phyloP scores from a whole-genome alignment of 1,140 invertebrate species.

The Orchesella cincta region DNA sequence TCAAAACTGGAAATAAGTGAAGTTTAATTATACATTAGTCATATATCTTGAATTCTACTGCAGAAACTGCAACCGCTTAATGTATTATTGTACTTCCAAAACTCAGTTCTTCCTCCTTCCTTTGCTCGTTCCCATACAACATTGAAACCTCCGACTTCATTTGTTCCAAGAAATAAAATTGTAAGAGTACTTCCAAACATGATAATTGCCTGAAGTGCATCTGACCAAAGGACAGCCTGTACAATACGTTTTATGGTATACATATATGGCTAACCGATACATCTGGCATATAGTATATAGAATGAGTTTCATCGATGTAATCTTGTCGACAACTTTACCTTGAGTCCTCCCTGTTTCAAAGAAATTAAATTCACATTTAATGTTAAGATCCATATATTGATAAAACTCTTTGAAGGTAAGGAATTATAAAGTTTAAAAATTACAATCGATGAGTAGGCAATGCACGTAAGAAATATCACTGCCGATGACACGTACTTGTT shows the following conservation, averaged over 20 bases:
- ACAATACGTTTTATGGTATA: no score
- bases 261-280: slow-evolving; percentile 60
- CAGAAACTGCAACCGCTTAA: neutral
- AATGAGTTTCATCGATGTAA: no score
- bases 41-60: neutral
- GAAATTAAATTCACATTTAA: slow-evolving; percentile 34
- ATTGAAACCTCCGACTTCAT: slow-evolving; percentile 69
- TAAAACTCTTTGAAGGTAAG: slow-evolving; percentile 12
- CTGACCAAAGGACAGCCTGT: slow-evolving; percentile 67
- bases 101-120: slow-evolving; percentile 69
- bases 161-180: slow-evolving; percentile 68
- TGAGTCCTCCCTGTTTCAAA: slow-evolving; percentile 71
- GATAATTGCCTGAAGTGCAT: slow-evolving; percentile 60
- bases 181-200: slow-evolving; percentile 60
- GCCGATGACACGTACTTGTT: slow-evolving; percentile 78
- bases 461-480: slow-evolving; percentile 84
- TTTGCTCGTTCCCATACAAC: slow-evolving; percentile 69
- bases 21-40: neutral
- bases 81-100: slow-evolving; percentile 79
- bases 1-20: slow-evolving; percentile 55
- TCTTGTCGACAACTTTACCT: no score
- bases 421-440: slow-evolving; percentile 46
- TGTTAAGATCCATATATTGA: slow-evolving; percentile 56
- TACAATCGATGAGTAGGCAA: slow-evolving; percentile 85
- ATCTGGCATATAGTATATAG: no score